These are phyloP conservation scores for Picus viridis DNA, from an alignment of 2,797 vertebrate species.

Conservation along the genomic window DNA sequence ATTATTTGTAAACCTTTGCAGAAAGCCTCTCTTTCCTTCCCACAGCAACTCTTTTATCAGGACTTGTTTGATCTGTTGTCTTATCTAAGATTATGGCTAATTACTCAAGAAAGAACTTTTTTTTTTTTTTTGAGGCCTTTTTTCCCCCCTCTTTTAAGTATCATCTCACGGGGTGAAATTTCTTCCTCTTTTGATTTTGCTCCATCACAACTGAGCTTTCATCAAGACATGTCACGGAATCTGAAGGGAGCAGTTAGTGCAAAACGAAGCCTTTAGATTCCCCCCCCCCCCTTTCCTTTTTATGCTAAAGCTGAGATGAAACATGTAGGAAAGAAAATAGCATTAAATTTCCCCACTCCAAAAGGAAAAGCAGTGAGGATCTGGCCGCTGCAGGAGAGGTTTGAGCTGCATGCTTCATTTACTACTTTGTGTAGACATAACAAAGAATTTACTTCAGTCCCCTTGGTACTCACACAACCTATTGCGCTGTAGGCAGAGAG, in stretches of 20 bases:
- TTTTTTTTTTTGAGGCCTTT: neutral
- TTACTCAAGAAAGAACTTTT: conserved; percentile 59
- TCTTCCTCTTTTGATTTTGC: conserved; percentile 43
- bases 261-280: neutral
- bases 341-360: neutral
- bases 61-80: conserved; percentile 64
- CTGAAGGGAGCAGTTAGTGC: conserved; percentile 31
- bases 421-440: conserved; percentile 55
- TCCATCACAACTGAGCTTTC: conserved; percentile 29
- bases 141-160: neutral
- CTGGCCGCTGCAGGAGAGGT: neutral
- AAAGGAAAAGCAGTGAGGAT: neutral
- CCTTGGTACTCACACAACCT: neutral
- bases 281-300: neutral
- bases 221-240: neutral
- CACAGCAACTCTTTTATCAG: conserved; percentile 41
- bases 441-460: conserved; percentile 56
- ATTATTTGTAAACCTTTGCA: neutral
- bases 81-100: conserved; percentile 68
- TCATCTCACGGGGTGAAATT: neutral
- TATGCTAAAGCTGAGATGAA: neutral
- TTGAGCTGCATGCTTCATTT: conserved; percentile 55
- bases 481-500: neutral
- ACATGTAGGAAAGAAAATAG: conserved; percentile 20
- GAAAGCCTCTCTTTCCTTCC: neutral